Percentiles rank a stretch among this genome's conserved stretches.
Conservation (phyloP, 2,888 invertebrate genomes). For the Ganaspis brasiliensis region DNA sequence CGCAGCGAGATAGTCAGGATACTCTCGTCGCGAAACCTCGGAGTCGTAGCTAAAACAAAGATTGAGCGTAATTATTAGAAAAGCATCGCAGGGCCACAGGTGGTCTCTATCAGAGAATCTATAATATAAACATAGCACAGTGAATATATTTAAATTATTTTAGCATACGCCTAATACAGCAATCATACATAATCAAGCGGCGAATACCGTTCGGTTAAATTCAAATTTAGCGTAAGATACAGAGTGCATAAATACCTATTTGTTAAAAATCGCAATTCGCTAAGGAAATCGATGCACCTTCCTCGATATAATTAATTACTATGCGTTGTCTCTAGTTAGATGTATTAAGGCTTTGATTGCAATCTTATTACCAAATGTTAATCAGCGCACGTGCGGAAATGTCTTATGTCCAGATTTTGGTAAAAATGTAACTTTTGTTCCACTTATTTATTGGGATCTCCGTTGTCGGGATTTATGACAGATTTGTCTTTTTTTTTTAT, state of each 20-base stretch:
- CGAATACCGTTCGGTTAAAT: conserved; percentile 51
- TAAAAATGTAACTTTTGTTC: too few relatives aligned
- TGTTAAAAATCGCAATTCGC: conserved; percentile 24
- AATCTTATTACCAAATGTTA: conserved; percentile 36
- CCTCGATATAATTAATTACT: conserved; percentile 67
- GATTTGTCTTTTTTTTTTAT: too few relatives aligned
- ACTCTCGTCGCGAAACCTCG: conserved; percentile 51
- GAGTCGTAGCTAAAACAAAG: conserved; percentile 27
- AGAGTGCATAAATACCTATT: conserved; percentile 35
- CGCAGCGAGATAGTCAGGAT: conserved; percentile 57
- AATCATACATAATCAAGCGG: conserved; percentile 51
- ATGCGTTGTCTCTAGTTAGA: conserved; percentile 76
- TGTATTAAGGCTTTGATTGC: conserved; percentile 59
- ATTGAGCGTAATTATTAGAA: conserved; percentile 44
- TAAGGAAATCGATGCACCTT: conserved; percentile 67
- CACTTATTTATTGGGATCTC: too few relatives aligned
- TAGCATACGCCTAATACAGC: conserved; percentile 74
- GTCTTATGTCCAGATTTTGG: conserved; percentile 21
- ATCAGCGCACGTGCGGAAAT: conserved; percentile 37
- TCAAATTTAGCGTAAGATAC: conserved; percentile 49
- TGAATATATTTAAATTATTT: conserved; percentile 72
- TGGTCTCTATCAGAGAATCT: conserved; percentile 58
- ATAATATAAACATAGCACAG: conserved; percentile 62
- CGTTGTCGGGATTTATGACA: too few relatives aligned
- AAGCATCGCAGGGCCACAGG: conserved; percentile 56